A percentile compares a stretch with the other conserved stretches of the same genome.
These are phyloP conservation scores for Apotomis turbidana DNA, from an alignment of 2,888 invertebrate species.

Conservation along the genomic window DNA sequence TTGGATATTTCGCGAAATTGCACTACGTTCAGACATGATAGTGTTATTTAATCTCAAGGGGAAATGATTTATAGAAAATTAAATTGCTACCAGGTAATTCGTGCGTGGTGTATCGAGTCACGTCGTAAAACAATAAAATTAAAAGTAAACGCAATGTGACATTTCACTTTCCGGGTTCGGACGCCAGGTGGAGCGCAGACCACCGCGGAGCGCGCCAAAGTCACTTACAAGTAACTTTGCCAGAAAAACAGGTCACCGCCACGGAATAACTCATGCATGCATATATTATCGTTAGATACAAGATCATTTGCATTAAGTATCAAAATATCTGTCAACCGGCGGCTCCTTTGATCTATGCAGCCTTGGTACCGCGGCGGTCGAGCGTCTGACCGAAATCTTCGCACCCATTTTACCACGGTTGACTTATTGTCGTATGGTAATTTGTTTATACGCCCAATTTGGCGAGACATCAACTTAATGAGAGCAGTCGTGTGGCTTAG, in stretches of 20 bases:
- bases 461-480: constrained; percentile 22
- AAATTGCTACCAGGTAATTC: constrained; percentile 16
- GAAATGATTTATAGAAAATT: constrained; percentile 13
- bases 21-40: neutral
- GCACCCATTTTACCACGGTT: constrained; percentile 52
- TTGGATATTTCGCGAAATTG: constrained; percentile 12
- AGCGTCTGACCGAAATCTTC: constrained; percentile 20
- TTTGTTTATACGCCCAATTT: constrained; percentile 49
- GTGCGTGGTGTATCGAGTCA: constrained; percentile 19
- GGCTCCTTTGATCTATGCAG: constrained; percentile 71
- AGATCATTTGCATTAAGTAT: constrained; percentile 73
- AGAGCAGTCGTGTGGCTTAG: constrained; percentile 15
- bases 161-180: constrained; percentile 73
- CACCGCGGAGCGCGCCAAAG: constrained; percentile 72
- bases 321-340: constrained; percentile 78
- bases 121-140: constrained; percentile 28
- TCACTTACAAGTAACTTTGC: constrained; percentile 79
- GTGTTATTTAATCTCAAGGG: constrained; percentile 14
- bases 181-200: constrained; percentile 64
- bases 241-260: constrained; percentile 72
- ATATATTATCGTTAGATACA: constrained; percentile 54
- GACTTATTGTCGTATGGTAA: constrained; percentile 53
- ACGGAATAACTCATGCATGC: constrained; percentile 74
- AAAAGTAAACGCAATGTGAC: constrained; percentile 58
- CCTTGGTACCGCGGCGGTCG: constrained; percentile 28